Percentiles rank a stretch among this genome's conserved stretches.
phyloP scores from a whole-genome alignment of 2,113 vertebrate species.

The Bubo blakistoni region DNA sequence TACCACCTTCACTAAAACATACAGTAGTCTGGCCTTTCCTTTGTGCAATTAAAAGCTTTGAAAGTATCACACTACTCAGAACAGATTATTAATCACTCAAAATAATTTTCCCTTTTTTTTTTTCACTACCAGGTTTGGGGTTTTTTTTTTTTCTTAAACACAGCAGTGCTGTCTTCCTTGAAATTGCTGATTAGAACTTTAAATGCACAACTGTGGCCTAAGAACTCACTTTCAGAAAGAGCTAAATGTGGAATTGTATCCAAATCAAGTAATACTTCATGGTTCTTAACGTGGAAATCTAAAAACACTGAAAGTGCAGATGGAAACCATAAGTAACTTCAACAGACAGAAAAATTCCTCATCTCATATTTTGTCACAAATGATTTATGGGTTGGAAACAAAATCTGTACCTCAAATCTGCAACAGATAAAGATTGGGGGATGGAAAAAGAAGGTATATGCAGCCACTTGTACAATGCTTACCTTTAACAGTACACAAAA shows the following conservation, averaged over 20 bases:
- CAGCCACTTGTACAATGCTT: not conserved
- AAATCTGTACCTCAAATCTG: not conserved
- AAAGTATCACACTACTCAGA: not conserved
- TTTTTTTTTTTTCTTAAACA: not conserved
- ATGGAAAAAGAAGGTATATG: not conserved
- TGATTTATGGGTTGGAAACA: not conserved
- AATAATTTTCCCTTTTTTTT: not conserved
- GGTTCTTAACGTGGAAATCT: not conserved
- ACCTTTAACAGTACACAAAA: not conserved
- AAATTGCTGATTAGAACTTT: not conserved
- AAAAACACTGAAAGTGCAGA: not conserved
- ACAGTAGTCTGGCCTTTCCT: constrained; percentile 26
- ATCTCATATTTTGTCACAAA: not conserved
- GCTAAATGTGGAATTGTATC: not conserved
- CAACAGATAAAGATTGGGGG: not conserved
- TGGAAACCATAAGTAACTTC: constrained; percentile 33
- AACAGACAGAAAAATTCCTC: not conserved
- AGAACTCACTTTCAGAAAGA: not conserved
- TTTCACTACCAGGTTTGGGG: not conserved
- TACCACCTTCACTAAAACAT: constrained; percentile 25
- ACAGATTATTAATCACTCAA: not conserved
- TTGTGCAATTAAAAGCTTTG: constrained; percentile 12
- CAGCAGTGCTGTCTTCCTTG: not conserved
- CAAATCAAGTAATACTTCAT: not conserved
- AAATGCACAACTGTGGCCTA: not conserved